Percentiles rank a stretch among this genome's conserved stretches.
These are phyloP conservation scores for Sycobia sp. DNA, from an alignment of 1,140 invertebrate species.

Conservation along the genomic window DNA sequence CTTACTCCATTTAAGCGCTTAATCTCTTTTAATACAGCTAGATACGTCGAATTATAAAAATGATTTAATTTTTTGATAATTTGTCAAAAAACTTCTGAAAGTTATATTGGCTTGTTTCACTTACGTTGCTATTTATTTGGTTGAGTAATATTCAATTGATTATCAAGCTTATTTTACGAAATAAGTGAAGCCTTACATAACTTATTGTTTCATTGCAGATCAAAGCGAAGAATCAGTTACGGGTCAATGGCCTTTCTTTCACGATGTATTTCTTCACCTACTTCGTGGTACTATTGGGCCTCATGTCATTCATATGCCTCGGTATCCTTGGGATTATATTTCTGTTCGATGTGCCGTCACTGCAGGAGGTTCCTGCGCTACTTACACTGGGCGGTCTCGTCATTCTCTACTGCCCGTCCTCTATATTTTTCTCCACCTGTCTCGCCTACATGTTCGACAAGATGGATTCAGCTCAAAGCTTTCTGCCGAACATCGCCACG, in stretches of 20 bases:
- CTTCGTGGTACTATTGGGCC: conserved; percentile 72
- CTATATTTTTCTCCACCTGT: conserved; percentile 76
- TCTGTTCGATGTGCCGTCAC: conserved; percentile 70
- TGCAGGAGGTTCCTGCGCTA: conserved; percentile 73
- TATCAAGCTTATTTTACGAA: too few species aligned
- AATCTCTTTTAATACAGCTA: too few species aligned
- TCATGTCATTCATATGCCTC: conserved; percentile 72
- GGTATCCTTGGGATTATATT: conserved; percentile 72
- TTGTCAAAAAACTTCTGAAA: too few species aligned
- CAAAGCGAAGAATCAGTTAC: conserved; percentile 80
- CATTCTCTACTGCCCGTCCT: conserved; percentile 75
- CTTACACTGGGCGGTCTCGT: conserved; percentile 70
- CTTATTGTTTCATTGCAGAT: conserved; percentile 68
- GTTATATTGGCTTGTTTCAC: too few species aligned
- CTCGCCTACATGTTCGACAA: conserved; percentile 82
- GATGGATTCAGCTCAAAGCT: conserved; percentile 79
- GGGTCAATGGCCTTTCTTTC: conserved; percentile 81
- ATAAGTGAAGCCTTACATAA: too few species aligned
- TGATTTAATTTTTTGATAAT: too few species aligned
- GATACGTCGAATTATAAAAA: too few species aligned
- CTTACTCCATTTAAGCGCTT: neutral
- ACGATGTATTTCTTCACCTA: conserved; percentile 79
- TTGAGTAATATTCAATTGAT: too few species aligned
- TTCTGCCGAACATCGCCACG: conserved; percentile 77
- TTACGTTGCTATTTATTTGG: too few species aligned